These are phyloP conservation scores for Eciton burchellii DNA, from an alignment of 1,140 invertebrate species.

Conservation along the genomic window DNA sequence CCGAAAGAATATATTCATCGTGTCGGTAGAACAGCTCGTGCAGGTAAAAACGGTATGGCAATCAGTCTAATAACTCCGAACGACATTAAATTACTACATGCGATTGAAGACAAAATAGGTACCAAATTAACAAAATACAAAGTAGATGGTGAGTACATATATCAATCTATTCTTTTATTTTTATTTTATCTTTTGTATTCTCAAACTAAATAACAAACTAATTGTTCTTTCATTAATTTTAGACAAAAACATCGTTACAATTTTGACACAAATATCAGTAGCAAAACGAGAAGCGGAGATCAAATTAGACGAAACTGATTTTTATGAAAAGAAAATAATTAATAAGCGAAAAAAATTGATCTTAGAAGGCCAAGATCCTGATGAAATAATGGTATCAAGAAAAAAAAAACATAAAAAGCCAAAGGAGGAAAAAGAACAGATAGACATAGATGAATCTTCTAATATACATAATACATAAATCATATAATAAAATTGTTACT, in stretches of 20 bases:
- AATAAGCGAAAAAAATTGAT: slow-evolving; percentile 96
- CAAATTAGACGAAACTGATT: slow-evolving; percentile 95
- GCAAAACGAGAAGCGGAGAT: slow-evolving; percentile 96
- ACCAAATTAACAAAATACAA: slow-evolving; percentile 94
- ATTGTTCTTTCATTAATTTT: slow-evolving; percentile 73
- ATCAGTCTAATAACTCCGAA: slow-evolving; percentile 96
- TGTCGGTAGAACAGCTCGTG: slow-evolving; percentile 98
- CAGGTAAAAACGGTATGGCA: slow-evolving; percentile 93
- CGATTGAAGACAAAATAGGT: slow-evolving; percentile 94
- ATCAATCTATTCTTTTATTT: not conserved
- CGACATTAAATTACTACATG: slow-evolving; percentile 94
- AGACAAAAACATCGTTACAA: slow-evolving; percentile 94
- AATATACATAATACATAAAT: too few relatives aligned
- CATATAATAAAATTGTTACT: too few relatives aligned
- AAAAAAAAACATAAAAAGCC: slow-evolving; percentile 58
- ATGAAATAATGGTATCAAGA: slow-evolving; percentile 87
- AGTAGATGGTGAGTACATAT: slow-evolving; percentile 89
- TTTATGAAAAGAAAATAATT: slow-evolving; percentile 94
- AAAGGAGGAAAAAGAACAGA: slow-evolving; percentile 29
- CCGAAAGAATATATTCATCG: slow-evolving; percentile 98
- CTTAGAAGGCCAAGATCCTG: slow-evolving; percentile 93
- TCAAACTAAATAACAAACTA: slow-evolving; percentile 16
- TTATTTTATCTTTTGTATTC: not conserved
- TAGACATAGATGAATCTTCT: too few relatives aligned
- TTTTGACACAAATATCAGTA: slow-evolving; percentile 96